Conservation (phyloP, 2,113 vertebrate genomes). For the Burhinus bistriatus region DNA sequence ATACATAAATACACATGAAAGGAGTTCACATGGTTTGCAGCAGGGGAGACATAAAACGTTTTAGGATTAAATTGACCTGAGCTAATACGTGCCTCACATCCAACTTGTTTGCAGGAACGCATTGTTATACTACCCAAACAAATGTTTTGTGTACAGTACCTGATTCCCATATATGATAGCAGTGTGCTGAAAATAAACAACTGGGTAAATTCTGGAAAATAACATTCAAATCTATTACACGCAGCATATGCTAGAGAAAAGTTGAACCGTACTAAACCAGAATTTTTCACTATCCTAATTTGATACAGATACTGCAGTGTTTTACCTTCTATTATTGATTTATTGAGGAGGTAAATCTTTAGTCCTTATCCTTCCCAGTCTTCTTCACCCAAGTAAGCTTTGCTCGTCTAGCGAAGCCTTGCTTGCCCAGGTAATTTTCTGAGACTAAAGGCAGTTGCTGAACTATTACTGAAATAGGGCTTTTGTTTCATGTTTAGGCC, state of each 20-base stretch:
- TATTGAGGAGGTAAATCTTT: background rate
- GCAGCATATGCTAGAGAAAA: background rate
- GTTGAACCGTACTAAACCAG: background rate
- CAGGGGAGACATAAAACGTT: conserved; percentile 50
- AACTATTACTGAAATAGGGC: background rate
- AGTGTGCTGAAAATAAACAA: background rate
- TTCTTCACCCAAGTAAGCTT: background rate
- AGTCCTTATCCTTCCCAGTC: background rate
- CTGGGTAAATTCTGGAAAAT: background rate
- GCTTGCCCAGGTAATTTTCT: background rate
- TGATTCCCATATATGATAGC: background rate
- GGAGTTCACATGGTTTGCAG: conserved; percentile 34
- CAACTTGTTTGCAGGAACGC: conserved; percentile 52
- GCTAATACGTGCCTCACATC: conserved; percentile 35
- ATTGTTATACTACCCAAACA: conserved; percentile 19
- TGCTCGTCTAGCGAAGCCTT: background rate
- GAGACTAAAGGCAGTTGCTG: background rate
- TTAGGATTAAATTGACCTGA: conserved; percentile 62
- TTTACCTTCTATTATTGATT: background rate
- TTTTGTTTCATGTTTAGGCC: background rate
- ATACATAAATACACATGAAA: conserved; percentile 53
- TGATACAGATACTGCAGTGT: background rate
- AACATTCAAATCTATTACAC: background rate
- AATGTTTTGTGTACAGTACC: conserved; percentile 2
- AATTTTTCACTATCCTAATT: background rate